phyloP scores from a whole-genome alignment of 2,888 invertebrate species.

The Sinodicranocentrus sp. region DNA sequence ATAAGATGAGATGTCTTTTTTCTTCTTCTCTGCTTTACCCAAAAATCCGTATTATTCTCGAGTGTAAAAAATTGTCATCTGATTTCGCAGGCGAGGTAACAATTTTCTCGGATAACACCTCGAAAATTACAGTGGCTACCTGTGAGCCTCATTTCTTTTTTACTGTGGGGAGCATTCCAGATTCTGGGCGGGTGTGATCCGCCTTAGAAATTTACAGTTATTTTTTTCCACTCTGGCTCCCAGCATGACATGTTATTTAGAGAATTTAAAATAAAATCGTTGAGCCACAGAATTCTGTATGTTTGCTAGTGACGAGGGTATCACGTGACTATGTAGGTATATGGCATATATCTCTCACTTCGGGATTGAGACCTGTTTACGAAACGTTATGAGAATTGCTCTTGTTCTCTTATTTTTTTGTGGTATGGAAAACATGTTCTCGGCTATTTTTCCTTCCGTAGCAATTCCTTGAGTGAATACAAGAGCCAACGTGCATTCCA shows the following conservation, averaged over 20 bases:
- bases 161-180: not conserved
- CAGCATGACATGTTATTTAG: slow-evolving; percentile 28
- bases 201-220: not conserved
- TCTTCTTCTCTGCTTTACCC: too few relatives aligned
- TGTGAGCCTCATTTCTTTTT: slow-evolving; percentile 29
- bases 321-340: not conserved
- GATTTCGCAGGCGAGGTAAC: slow-evolving; percentile 1
- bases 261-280: slow-evolving; percentile 30
- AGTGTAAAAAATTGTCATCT: slow-evolving; percentile 23
- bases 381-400: slow-evolving; percentile 23
- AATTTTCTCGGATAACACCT: slow-evolving; percentile 32
- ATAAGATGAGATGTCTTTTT: not conserved
- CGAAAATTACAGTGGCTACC: slow-evolving; percentile 30
- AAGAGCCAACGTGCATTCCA: too few relatives aligned
- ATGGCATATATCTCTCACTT: slow-evolving; percentile 22
- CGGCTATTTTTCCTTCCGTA: too few relatives aligned
- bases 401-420: slow-evolving; percentile 29
- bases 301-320: not conserved
- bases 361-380: slow-evolving; percentile 47
- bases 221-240: not conserved
- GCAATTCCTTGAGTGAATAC: too few relatives aligned
- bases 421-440: not conserved
- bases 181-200: slow-evolving; percentile 7
- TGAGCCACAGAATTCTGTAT: slow-evolving; percentile 1
- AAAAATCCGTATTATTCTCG: too few relatives aligned